phyloP scores from a whole-genome alignment of 2,888 invertebrate genomes.

The Electrophaes corylata region DNA sequence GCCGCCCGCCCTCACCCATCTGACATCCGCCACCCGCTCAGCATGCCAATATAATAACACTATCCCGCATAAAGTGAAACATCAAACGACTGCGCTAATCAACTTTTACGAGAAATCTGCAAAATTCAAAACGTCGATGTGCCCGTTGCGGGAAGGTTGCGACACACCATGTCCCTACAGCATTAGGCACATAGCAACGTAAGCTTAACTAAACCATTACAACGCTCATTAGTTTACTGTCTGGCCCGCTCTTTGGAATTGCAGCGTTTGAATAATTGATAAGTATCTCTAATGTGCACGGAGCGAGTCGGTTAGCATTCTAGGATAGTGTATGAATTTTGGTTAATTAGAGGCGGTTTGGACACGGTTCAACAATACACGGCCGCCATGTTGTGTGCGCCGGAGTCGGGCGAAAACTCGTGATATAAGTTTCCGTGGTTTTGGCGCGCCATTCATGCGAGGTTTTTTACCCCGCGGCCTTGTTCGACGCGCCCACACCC shows the following conservation, averaged over 20 bases:
- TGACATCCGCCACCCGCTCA: slow-evolving; percentile 27
- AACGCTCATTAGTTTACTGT: slow-evolving; percentile 19
- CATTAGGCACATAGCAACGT: neutral
- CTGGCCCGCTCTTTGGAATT: slow-evolving; percentile 20
- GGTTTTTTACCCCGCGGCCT: slow-evolving; percentile 73
- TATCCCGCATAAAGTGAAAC: slow-evolving; percentile 13
- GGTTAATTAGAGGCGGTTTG: slow-evolving; percentile 33
- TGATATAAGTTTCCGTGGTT: slow-evolving; percentile 70
- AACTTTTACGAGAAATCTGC: slow-evolving; percentile 2
- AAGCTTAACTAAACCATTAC: slow-evolving; percentile 9
- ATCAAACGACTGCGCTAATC: neutral
- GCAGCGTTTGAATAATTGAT: slow-evolving; percentile 29
- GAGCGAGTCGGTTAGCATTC: slow-evolving; percentile 28
- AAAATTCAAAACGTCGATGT: neutral
- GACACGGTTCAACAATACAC: slow-evolving; percentile 35
- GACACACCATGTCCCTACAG: neutral
- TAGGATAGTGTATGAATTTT: slow-evolving; percentile 25
- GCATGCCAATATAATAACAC: slow-evolving; percentile 36
- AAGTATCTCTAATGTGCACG: slow-evolving; percentile 29
- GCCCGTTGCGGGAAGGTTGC: neutral
- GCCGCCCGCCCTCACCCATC: slow-evolving; percentile 27
- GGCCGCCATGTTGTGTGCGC: slow-evolving; percentile 51
- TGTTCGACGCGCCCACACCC: slow-evolving; percentile 67
- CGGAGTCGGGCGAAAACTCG: slow-evolving; percentile 47
- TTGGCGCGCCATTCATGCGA: slow-evolving; percentile 75